Evolutionary conservation across 2,888 invertebrate genomes (phyloP).

Genomic region (Acleris holmiana): DNA sequence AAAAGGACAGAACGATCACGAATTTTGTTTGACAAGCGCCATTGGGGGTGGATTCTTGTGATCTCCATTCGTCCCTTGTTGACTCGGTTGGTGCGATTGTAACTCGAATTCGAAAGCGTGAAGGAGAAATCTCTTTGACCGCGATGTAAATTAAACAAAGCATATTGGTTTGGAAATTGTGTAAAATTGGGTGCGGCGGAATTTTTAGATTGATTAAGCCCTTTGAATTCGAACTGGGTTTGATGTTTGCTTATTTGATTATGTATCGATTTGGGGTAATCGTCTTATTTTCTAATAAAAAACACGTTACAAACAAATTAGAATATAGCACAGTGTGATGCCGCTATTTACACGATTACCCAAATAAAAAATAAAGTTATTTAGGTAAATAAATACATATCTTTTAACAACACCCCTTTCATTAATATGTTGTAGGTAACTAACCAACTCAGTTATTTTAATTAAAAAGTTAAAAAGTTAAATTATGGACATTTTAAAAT

Average conservation of each 20-base stretch:
- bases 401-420: no score
- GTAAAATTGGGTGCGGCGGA: not conserved
- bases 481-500: no score
- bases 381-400: no score
- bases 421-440: no score
- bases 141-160: conserved; percentile 7
- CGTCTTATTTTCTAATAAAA: no score
- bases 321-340: no score
- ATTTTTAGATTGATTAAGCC: not conserved
- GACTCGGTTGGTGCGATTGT: conserved; percentile 1
- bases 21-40: not conserved
- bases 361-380: no score
- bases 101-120: not conserved
- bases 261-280: not conserved
- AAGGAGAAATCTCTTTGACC: conserved; percentile 10
- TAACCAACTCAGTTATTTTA: no score
- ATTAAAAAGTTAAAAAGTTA: no score
- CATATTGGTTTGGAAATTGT: conserved; percentile 1
- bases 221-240: not conserved
- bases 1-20: conserved; percentile 1
- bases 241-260: conserved; percentile 3
- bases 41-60: conserved; percentile 3
- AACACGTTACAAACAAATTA: no score
- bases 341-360: no score
- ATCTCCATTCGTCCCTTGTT: conserved; percentile 20